Base-by-base conservation (phyloP, 2,797 vertebrate genomes). In the Pteronotus mesoamericanus region DNA sequence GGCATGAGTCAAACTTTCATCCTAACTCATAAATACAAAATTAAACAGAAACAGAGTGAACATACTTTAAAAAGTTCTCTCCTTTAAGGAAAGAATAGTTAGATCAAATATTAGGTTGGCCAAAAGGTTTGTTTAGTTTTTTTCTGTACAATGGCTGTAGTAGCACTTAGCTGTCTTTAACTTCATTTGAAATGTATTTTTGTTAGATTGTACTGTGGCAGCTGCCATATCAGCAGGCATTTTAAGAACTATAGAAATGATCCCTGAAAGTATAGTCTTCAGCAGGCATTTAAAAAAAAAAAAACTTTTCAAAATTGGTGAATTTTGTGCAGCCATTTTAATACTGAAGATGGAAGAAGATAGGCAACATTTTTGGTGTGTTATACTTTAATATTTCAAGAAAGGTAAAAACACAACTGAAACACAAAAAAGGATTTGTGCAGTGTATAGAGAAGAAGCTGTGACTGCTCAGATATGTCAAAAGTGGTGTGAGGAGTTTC, bases 21-120 rank as follows among this genome's bases (percentile, higher is more conserved):
- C 37, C 21, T 93, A 90, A 85, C 94, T 84, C 64, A 32, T 26
- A 93, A 77, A 93, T 77, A 66, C 8, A 71, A 84, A 90, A 89
- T 11, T n/a, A 84, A 91, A 95, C 12, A 96, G 37, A 88, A 78
- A 84, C n/a, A 91, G 66, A 72, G 21, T 55, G 32, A 84, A 74
- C 39, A 37, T n/a, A 66, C 29, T 92, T 75, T 87, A 84, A 88
- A 92, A 95, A 94, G 6, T 2, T 79, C 53, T 93, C 48, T 61
- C 10, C n/a, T 72, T 64, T 53, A 59, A 84, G n/a, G 34, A 44
- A 72, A 93, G n/a, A 96, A 51, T 37, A 55, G 37, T 51, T 85
- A 79, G 71, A 61, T 84, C 32, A 95, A 78, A 82, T 74, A 64
- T 64, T n/a, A 6, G 32, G 29, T 12, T 64, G 61, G 61, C 6